Conservation (phyloP, 2,797 vertebrate species). For the Urocyon cinereoargenteus region DNA sequence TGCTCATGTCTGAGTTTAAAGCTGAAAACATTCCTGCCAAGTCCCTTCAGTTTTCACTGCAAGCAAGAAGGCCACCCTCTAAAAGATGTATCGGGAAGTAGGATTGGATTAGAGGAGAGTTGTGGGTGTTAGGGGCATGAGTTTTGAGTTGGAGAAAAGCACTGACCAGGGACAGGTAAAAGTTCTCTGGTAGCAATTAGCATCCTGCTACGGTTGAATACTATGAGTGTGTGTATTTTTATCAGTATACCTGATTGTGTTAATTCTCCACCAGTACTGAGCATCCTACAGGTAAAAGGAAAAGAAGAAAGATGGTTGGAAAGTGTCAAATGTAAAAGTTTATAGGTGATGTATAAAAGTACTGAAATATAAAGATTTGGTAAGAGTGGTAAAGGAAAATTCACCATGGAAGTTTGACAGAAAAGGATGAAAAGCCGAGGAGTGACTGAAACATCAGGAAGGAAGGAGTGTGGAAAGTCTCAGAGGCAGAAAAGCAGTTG, state of each 20-base stretch:
- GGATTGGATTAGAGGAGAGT: background rate
- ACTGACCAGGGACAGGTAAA: background rate
- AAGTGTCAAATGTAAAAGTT: background rate
- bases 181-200: background rate
- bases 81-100: background rate
- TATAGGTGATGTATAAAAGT: background rate
- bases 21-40: background rate
- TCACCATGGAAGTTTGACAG: background rate
- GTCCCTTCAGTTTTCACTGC: background rate
- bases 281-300: background rate
- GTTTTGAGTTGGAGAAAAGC: background rate
- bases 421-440: background rate
- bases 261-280: background rate
- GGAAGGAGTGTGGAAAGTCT: background rate
- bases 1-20: background rate
- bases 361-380: background rate
- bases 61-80: background rate
- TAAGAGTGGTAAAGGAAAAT: background rate
- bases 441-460: background rate
- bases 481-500: background rate
- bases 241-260: background rate
- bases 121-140: background rate
- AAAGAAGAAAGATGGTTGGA: background rate
- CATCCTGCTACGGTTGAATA: background rate
- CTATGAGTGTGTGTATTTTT: background rate